These are phyloP conservation scores for Rhinolophus sinicus DNA, from an alignment of 2,113 vertebrate genomes.

Conservation along the genomic window DNA sequence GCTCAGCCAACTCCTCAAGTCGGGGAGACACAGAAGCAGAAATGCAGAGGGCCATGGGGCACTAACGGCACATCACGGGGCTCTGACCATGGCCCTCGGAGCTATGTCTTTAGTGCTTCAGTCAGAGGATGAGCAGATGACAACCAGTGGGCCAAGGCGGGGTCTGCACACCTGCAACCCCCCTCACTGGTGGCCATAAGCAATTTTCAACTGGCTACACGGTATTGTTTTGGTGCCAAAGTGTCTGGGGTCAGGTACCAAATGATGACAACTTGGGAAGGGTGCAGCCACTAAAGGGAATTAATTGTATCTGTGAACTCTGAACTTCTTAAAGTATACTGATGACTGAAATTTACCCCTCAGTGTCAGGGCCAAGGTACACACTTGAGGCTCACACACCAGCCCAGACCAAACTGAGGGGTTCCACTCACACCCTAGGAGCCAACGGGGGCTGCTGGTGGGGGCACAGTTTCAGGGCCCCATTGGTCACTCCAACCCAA, in stretches of 20 bases:
- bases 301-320: not conserved
- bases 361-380: not conserved
- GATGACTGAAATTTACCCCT: not conserved
- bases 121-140: not conserved
- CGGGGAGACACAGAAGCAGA: not conserved
- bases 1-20: not conserved
- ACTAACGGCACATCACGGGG: accelerated
- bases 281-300: not conserved
- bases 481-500: not conserved
- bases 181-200: not conserved
- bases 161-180: not conserved
- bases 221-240: constrained; percentile 59
- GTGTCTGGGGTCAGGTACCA: constrained; percentile 46
- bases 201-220: not conserved
- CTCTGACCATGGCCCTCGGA: not conserved
- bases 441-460: not conserved
- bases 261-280: not conserved
- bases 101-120: accelerated
- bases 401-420: not conserved
- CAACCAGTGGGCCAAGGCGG: not conserved
- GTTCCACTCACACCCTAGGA: accelerated
- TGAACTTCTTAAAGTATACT: not conserved
- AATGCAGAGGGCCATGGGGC: not conserved
- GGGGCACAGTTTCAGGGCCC: not conserved
- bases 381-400: not conserved